phyloP scores from a whole-genome alignment of 2,797 vertebrate genomes.

The Eremophila alpestris region DNA sequence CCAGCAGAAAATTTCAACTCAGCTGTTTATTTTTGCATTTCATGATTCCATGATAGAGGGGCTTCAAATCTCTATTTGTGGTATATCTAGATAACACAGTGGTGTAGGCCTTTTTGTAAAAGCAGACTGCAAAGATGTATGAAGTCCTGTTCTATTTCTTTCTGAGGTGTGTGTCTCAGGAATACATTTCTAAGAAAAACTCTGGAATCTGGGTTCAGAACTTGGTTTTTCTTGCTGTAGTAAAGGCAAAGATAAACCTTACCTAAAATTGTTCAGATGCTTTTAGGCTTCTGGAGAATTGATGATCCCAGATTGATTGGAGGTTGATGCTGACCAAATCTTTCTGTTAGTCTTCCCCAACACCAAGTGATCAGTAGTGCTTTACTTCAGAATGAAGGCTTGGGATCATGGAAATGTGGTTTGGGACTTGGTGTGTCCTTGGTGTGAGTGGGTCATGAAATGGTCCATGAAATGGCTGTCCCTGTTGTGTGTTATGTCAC shows the following conservation, averaged over 20 bases:
- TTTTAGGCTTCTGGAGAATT: neutral
- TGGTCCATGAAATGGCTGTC: neutral
- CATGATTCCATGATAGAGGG: neutral
- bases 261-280: neutral
- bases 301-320: neutral
- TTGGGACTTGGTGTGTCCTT: neutral
- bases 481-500: neutral
- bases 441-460: neutral
- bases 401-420: neutral
- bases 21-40: neutral
- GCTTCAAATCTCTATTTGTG: neutral
- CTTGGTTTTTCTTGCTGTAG: neutral
- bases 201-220: neutral
- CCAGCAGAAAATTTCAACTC: neutral
- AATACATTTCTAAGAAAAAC: neutral
- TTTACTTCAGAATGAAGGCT: neutral
- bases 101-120: neutral
- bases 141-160: neutral
- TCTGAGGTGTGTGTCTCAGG: neutral
- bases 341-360: neutral
- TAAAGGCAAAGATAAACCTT: neutral
- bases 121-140: neutral
- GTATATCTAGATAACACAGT: neutral
- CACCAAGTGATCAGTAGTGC: neutral
- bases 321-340: slow-evolving; percentile 6